A percentile compares a stretch with the other conserved stretches of the same genome.
Conservation (phyloP, 1,140 invertebrate species). For the Cyrtorhinus lividipennis region DNA sequence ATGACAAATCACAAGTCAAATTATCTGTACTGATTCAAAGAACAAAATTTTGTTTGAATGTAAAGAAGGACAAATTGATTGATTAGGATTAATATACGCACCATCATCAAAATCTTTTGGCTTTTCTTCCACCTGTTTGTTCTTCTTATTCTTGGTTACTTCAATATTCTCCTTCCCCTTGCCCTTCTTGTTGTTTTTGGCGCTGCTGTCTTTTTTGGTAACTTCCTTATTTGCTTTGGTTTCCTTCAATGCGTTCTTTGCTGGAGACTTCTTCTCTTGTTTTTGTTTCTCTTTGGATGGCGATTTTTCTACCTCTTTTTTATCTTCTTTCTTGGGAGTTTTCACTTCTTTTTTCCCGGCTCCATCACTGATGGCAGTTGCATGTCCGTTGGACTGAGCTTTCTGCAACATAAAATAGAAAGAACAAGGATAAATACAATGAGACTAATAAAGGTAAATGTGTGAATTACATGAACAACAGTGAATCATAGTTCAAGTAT, state of each 20-base stretch:
- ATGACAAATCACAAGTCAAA: no score
- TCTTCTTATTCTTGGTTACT: slow-evolving; percentile 32
- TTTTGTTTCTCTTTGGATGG: slow-evolving; percentile 36
- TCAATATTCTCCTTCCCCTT: slow-evolving; percentile 27
- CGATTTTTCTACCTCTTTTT: slow-evolving; percentile 34
- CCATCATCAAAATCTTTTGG: slow-evolving; percentile 57
- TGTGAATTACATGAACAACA: no score
- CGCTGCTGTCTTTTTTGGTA: slow-evolving; percentile 31
- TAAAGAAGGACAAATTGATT: no score
- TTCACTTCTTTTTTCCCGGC: slow-evolving; percentile 18
- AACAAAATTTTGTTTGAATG: no score
- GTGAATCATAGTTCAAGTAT: no score
- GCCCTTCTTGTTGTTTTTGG: slow-evolving; percentile 33
- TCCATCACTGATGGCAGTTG: slow-evolving; percentile 26
- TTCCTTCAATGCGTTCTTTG: slow-evolving; percentile 22
- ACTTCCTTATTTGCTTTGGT: slow-evolving; percentile 30
- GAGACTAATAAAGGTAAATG: background rate
- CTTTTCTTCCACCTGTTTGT: slow-evolving; percentile 41
- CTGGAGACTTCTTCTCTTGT: slow-evolving; percentile 28
- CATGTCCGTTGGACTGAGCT: slow-evolving; percentile 35
- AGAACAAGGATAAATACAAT: background rate
- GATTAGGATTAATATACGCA: no score
- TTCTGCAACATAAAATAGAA: slow-evolving; percentile 29
- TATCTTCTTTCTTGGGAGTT: slow-evolving; percentile 26
- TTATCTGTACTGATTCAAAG: no score